Evolutionary conservation across 2,797 vertebrate genomes (phyloP).

Genomic region (Margarornis squamiger): DNA sequence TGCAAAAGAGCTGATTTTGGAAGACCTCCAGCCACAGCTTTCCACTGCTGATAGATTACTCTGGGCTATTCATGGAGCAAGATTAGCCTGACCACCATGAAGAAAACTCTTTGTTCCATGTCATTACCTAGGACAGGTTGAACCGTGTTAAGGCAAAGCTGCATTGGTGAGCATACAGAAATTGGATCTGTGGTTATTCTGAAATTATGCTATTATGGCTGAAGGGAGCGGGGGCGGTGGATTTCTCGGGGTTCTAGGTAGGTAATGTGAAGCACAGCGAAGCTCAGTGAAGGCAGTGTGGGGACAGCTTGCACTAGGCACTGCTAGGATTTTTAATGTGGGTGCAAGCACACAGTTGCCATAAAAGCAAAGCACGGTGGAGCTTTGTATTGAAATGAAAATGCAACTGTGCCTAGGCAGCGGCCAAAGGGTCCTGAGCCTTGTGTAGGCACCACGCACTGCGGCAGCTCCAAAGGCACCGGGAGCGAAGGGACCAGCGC

Average conservation of each 20-base stretch:
- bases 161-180: conserved; percentile 44
- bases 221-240: background rate
- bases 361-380: background rate
- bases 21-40: conserved; percentile 77
- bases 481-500: background rate
- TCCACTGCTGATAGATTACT: conserved; percentile 72
- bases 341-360: background rate
- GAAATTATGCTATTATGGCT: conserved; percentile 21
- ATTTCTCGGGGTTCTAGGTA: conserved; percentile 63
- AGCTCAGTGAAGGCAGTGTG: fast-evolving
- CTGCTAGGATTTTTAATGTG: conserved; percentile 16
- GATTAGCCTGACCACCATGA: conserved; percentile 75
- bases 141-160: conserved; percentile 58
- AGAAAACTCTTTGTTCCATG: conserved; percentile 72
- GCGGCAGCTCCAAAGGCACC: conserved; percentile 12
- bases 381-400: conserved; percentile 25
- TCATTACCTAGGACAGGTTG: conserved; percentile 67
- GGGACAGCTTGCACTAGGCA: conserved; percentile 18
- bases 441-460: background rate
- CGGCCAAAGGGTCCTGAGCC: background rate
- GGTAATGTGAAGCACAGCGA: background rate
- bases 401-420: background rate
- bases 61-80: conserved; percentile 71
- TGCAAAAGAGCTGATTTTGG: conserved; percentile 68
- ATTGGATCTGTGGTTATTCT: conserved; percentile 55